Conservation (phyloP, 2,797 vertebrate species). For the Amblyopsis hoosieri region DNA sequence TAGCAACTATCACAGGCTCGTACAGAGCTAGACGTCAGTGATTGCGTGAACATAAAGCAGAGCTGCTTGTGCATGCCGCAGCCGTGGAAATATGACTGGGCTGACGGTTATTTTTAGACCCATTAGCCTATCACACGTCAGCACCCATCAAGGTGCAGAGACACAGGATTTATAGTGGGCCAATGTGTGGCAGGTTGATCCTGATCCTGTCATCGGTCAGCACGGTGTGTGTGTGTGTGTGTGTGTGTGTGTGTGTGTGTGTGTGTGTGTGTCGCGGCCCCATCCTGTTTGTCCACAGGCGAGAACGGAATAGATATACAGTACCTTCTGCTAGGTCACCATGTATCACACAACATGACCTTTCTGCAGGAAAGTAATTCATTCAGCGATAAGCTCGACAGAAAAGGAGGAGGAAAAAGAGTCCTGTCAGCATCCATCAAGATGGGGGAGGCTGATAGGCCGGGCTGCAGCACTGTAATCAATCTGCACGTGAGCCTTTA, state of each 20-base stretch:
- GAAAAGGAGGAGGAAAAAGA: conserved; percentile 39
- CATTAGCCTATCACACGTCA: too few species aligned
- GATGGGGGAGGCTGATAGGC: conserved; percentile 49
- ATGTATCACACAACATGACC: conserved; percentile 54
- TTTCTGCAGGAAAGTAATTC: conserved; percentile 50
- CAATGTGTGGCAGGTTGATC: too few species aligned
- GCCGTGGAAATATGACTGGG: too few species aligned
- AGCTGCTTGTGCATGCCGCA: too few species aligned
- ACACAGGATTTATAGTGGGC: too few species aligned
- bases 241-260: not conserved
- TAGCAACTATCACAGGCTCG: too few species aligned
- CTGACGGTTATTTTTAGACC: too few species aligned
- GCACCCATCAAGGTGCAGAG: too few species aligned
- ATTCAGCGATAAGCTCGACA: conserved; percentile 49
- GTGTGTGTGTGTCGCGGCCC: conserved; percentile 15
- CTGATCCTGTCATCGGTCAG: too few species aligned
- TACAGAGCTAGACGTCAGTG: too few species aligned
- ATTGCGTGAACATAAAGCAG: too few species aligned
- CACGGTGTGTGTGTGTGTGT: too few species aligned
- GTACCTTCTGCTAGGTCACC: conserved; percentile 49
- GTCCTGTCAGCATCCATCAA: conserved; percentile 59
- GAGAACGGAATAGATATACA: conserved; percentile 47
- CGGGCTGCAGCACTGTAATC: conserved; percentile 49
- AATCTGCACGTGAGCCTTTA: conserved; percentile 44
- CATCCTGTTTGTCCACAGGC: conserved; percentile 35